phyloP scores from a whole-genome alignment of 2,113 vertebrate species.

The Lonchura striata region DNA sequence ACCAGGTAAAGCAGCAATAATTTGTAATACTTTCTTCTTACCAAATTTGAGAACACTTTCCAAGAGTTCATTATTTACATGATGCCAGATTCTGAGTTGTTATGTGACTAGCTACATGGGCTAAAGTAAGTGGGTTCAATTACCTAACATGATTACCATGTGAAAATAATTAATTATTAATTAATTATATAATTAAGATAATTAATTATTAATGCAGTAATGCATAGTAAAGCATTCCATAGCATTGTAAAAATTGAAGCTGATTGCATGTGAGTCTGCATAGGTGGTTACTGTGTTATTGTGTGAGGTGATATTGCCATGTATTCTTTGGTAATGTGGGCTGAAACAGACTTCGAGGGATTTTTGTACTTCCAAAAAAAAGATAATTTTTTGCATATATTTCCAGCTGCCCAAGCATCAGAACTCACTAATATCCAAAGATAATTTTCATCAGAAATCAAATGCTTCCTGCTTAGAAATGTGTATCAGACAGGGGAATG shows the following conservation, averaged over 20 bases:
- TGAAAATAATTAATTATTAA: background rate
- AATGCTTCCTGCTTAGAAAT: background rate
- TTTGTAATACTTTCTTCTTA: background rate
- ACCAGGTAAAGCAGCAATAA: background rate
- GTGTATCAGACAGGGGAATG: background rate
- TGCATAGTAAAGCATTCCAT: background rate
- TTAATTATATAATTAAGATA: background rate
- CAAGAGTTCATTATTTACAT: background rate
- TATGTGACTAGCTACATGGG: background rate
- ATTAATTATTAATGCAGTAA: background rate
- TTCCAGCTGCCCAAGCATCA: background rate
- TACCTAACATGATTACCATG: background rate
- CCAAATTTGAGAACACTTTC: background rate
- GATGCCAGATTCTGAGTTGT: background rate
- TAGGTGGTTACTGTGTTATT: background rate
- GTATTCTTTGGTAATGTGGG: background rate
- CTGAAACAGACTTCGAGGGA: background rate
- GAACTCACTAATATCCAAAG: background rate
- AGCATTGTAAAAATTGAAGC: background rate
- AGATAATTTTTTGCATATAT: accelerated
- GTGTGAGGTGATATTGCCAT: background rate
- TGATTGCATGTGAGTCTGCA: background rate
- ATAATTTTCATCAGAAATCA: background rate
- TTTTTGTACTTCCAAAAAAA: background rate
- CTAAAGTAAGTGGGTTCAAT: background rate